Base-by-base conservation (phyloP, 2,888 invertebrate species). In the Camponotus fellah region DNA sequence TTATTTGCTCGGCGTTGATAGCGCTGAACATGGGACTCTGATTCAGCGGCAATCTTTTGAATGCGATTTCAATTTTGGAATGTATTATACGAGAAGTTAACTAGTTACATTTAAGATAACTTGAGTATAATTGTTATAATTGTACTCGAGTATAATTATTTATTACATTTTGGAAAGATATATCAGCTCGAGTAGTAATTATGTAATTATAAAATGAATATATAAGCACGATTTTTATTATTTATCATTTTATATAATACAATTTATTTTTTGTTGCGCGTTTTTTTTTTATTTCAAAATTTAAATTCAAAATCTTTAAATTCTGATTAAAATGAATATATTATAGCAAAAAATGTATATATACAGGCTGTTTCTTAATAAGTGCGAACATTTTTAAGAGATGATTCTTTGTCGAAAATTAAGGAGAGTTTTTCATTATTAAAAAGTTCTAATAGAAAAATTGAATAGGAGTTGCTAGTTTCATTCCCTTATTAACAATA, bases 41-140 rank as follows among this genome's bases (percentile, higher is more conserved):
- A 46, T 80, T 26, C 26, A 26, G 46, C 46, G n/a, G 34, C 60
- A 46, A 17, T 75, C 60, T 75, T 60, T 49, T 60, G 75, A 74
- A 46, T 74, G 79, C 46, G n/a, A 80, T 80, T 80, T 80, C 76
- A 80, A 80, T 80, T 74, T 80, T 75, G 60, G 46, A 49, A 69
- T 60, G 17, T 80, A 75, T 75, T 80, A 74, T 34, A 77, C n/a
- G 69, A 53, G 60, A 79, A 71, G 40, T n/a, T 37, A 71, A 9
- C 40, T 53, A 14, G 49, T 71, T 72, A 79, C 58, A 43, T 71
- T 72, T 21, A 8, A 58, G 58, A 5, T 58, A 60, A 62, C 46
- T 75, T 12, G 58, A 4, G 4, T 8, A 6, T 4, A 75, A 46
- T 72, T 77, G 58, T 77, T 56, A n/a, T n/a, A n/a, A n/a, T n/a